Conservation (phyloP, 2,797 vertebrate genomes). For the Petrocephalus sullivani region DNA sequence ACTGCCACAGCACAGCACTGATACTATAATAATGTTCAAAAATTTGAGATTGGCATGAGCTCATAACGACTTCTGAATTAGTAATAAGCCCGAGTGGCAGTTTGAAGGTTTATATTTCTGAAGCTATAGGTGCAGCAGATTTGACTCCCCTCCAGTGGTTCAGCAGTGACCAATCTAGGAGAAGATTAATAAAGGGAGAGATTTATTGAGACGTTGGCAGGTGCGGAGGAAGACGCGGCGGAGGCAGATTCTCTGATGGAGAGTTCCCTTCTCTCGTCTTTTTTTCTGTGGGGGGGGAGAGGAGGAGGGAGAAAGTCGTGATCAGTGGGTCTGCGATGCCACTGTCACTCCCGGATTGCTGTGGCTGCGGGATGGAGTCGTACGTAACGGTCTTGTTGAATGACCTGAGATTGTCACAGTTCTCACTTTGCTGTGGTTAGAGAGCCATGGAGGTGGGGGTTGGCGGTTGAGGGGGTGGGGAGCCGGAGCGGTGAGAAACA, state of each 20-base stretch:
- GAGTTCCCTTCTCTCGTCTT: not conserved
- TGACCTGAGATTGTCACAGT: not conserved
- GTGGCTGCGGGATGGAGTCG: not conserved
- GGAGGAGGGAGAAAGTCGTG: not conserved
- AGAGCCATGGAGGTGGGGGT: not conserved
- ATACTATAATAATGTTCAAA: not conserved
- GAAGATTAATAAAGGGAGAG: slow-evolving; percentile 72
- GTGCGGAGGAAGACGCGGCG: slow-evolving; percentile 7
- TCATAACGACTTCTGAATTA: not conserved
- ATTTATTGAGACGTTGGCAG: slow-evolving; percentile 70
- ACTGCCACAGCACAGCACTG: not conserved
- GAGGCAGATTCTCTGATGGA: not conserved
- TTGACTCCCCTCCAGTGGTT: slow-evolving; percentile 34
- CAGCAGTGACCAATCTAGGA: slow-evolving; percentile 51
- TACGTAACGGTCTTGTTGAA: not conserved
- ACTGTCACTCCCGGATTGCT: no score
- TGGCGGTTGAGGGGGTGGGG: not conserved
- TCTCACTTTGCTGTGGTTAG: not conserved
- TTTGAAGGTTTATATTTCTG: slow-evolving; percentile 1
- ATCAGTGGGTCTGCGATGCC: not conserved
- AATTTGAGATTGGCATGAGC: not conserved
- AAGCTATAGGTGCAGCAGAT: slow-evolving; percentile 11
- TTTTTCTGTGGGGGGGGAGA: not conserved
- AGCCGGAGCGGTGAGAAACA: not conserved
- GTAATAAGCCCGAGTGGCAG: not conserved